phyloP scores from a whole-genome alignment of 2,888 invertebrate species.

The Stenichneumon culpator region DNA sequence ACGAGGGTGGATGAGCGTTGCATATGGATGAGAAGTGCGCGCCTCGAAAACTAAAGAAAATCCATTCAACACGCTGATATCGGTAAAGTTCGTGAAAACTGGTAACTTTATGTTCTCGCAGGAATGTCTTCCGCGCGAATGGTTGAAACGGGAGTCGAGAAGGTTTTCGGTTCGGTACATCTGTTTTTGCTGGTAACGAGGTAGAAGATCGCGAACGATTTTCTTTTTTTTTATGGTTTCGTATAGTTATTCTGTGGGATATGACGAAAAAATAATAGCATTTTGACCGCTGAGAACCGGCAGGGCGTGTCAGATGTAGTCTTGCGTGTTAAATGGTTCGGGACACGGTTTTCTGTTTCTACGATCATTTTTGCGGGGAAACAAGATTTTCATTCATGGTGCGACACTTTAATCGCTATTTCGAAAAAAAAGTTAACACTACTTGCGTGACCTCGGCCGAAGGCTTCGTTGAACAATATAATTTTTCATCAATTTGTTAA shows the following conservation, averaged over 20 bases:
- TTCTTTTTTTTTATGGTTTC: neutral
- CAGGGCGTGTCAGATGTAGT: too few species aligned
- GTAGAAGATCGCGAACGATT: neutral
- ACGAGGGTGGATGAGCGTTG: slow-evolving; percentile 28
- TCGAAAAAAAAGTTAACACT: too few species aligned
- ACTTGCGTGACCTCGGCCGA: too few species aligned
- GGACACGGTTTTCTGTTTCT: too few species aligned
- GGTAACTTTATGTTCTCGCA: neutral
- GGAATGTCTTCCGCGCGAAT: neutral
- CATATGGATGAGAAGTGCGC: slow-evolving; percentile 43
- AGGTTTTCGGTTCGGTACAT: neutral
- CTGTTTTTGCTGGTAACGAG: neutral
- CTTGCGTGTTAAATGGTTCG: too few species aligned
- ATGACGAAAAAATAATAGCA: neutral
- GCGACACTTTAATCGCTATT: too few species aligned
- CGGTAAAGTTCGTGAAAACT: neutral
- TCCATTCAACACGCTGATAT: neutral
- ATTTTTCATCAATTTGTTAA: too few species aligned
- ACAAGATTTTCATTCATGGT: too few species aligned
- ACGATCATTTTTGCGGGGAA: too few species aligned
- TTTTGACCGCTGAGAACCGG: too few species aligned
- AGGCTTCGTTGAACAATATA: too few species aligned
- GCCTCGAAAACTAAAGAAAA: slow-evolving; percentile 10
- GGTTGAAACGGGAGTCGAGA: neutral
- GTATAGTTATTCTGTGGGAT: neutral